Base-by-base conservation (phyloP, 2,797 vertebrate species). In the Apogon hyalosoma region DNA sequence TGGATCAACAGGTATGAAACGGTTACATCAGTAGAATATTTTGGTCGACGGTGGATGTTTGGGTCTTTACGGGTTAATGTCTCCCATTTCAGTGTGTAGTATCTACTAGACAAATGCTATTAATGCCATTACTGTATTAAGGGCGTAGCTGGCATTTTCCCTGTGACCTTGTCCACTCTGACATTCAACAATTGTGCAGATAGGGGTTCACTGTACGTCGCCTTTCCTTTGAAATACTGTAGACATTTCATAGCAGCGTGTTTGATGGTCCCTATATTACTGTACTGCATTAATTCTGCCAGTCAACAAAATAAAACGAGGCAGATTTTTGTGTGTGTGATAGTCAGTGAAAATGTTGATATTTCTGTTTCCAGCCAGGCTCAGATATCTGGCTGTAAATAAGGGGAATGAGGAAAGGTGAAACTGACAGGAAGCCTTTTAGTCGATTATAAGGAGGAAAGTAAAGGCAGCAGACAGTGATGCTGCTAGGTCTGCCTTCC, bases 171-270 rank as follows among this genome's bases (percentile, higher is more conserved):
- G 16, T 81, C 14, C 61, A 42, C 61, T 62, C 10, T 84, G 83
- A 79, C 86, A 85, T 89, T 90, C 62, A 88, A 52, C 73, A 58
- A 36, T 31, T 40, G 69, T 57, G 21, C 39, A 19, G 4, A 10
- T 24, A 6, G 47, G 12, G 41, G 18, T 38, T 45, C 42, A 12
- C 11, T 19, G 53, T 66, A 21, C 45, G 49, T 80, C 79, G 84
- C 83, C 86, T 84, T 87, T 84, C 5, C 48, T 7, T 24, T 36
- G 3, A 28, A 11, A 50, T n/a, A 12, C 14, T 36, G 7, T 36
- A 36, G 33, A 10, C 33, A 10, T 8, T 8, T 36, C 3, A 10
- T 36, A 2, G 33, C 7, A 36, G 33, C 33, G 3, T 36, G 33
- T 36, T 36, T 36, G 33, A 36, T 10, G 33, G 33, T 36, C 9